These are phyloP conservation scores for Ochropacha duplaris DNA, from an alignment of 2,888 invertebrate genomes.

Conservation along the genomic window DNA sequence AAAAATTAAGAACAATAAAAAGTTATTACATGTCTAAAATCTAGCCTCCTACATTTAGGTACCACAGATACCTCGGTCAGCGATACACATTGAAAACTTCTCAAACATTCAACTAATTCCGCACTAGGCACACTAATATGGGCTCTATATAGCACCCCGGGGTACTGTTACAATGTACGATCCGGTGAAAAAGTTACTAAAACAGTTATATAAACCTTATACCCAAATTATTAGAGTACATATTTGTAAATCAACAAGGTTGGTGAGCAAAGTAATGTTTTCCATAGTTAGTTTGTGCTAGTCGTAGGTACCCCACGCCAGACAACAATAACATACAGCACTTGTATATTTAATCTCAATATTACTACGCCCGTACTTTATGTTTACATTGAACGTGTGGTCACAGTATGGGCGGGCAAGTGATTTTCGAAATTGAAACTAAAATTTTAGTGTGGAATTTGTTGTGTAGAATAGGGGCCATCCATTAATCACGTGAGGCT, in stretches of 20 bases:
- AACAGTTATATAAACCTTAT: neutral
- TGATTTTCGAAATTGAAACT: neutral
- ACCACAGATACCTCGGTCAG: neutral
- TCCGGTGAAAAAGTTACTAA: constrained; percentile 3
- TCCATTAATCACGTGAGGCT: too few relatives aligned
- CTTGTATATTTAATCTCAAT: neutral
- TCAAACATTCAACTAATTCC: neutral
- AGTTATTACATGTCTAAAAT: too few relatives aligned
- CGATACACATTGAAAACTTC: neutral
- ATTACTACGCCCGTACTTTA: neutral
- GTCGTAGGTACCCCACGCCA: neutral
- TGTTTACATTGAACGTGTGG: neutral
- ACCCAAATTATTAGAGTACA: too few relatives aligned
- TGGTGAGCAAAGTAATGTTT: neutral
- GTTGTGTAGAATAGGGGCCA: too few relatives aligned
- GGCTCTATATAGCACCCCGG: neutral
- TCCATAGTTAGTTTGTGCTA: neutral
- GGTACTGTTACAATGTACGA: neutral
- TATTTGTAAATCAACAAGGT: too few relatives aligned
- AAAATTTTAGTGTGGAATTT: neutral
- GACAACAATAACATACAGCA: neutral
- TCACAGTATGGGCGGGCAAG: neutral
- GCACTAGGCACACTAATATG: neutral
- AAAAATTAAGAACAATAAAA: too few relatives aligned
- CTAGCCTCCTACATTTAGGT: too few relatives aligned